Percentiles rank a stretch among this genome's conserved stretches.
These are phyloP conservation scores for Drosophila sp. DNA, from an alignment of 1,140 invertebrate species.

Conservation along the genomic window DNA sequence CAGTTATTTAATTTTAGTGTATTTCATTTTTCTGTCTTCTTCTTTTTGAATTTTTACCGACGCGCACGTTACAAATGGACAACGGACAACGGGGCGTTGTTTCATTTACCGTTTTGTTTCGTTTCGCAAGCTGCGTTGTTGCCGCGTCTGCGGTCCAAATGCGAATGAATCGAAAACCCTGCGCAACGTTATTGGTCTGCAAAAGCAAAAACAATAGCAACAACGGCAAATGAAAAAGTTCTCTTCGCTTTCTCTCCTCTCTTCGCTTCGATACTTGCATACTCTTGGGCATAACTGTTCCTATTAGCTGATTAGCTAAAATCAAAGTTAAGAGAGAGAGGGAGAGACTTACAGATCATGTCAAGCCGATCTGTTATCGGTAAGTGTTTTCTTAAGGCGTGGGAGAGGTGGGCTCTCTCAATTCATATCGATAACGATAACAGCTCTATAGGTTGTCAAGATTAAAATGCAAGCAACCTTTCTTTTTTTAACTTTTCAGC, in stretches of 20 bases:
- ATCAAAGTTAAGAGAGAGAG: neutral
- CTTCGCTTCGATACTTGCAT: neutral
- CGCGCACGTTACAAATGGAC: slow-evolving; percentile 37
- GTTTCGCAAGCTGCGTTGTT: slow-evolving; percentile 64
- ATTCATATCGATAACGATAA: slow-evolving; percentile 33
- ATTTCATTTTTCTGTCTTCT: slow-evolving; percentile 9
- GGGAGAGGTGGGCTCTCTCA: neutral
- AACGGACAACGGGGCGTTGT: slow-evolving; percentile 66
- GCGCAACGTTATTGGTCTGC: slow-evolving; percentile 45
- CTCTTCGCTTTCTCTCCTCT: slow-evolving; percentile 3
- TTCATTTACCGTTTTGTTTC: slow-evolving; percentile 75
- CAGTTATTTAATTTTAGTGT: slow-evolving; percentile 24
- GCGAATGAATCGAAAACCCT: slow-evolving; percentile 58
- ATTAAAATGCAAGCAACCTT: slow-evolving; percentile 28
- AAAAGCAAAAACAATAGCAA: slow-evolving; percentile 21
- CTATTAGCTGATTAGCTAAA: slow-evolving; percentile 30
- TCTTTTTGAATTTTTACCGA: slow-evolving; percentile 40
- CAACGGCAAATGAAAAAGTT: slow-evolving; percentile 4
- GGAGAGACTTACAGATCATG: neutral
- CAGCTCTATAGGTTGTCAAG: neutral
- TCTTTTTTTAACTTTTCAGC: slow-evolving; percentile 30
- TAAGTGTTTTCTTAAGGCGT: neutral
- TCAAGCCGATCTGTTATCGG: neutral
- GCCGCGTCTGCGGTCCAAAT: slow-evolving; percentile 55
- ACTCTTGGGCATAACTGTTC: neutral